These are phyloP conservation scores for Delichon dasypus DNA, from an alignment of 2,797 vertebrate species.

Conservation along the genomic window DNA sequence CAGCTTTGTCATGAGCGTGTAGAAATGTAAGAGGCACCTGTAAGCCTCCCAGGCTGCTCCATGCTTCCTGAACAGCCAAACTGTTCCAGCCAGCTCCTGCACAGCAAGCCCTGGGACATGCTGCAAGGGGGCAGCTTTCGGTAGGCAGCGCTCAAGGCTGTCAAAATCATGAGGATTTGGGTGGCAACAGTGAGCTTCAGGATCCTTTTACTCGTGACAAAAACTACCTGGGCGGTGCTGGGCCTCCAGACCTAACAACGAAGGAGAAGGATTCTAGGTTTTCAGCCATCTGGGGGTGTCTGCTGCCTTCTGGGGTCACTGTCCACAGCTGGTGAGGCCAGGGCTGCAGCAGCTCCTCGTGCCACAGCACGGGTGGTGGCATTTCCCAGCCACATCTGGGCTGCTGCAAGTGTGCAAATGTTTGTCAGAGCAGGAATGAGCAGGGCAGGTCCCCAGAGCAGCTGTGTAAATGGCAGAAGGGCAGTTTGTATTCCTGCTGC, in stretches of 20 bases:
- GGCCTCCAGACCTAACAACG: background rate
- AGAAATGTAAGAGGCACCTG: background rate
- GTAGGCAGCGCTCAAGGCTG: background rate
- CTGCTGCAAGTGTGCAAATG: background rate
- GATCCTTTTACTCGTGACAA: background rate
- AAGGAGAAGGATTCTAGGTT: background rate
- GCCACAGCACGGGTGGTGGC: background rate
- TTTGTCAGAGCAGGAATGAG: background rate
- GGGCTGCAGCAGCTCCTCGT: accelerated
- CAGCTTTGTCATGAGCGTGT: background rate
- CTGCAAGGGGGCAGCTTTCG: background rate
- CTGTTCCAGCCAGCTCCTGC: background rate
- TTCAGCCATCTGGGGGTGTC: background rate
- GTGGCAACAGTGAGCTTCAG: background rate
- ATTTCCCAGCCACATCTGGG: background rate
- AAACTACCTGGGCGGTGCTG: background rate
- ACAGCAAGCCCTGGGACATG: background rate
- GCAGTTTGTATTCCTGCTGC: background rate
- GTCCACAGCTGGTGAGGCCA: background rate
- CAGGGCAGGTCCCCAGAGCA: background rate
- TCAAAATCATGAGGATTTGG: background rate
- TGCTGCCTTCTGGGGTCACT: background rate
- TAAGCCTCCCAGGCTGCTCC: background rate
- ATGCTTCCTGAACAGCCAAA: background rate
- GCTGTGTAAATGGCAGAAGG: background rate